These are phyloP conservation scores for Branchellion lobata DNA, from an alignment of 2,888 invertebrate genomes.

Conservation along the genomic window DNA sequence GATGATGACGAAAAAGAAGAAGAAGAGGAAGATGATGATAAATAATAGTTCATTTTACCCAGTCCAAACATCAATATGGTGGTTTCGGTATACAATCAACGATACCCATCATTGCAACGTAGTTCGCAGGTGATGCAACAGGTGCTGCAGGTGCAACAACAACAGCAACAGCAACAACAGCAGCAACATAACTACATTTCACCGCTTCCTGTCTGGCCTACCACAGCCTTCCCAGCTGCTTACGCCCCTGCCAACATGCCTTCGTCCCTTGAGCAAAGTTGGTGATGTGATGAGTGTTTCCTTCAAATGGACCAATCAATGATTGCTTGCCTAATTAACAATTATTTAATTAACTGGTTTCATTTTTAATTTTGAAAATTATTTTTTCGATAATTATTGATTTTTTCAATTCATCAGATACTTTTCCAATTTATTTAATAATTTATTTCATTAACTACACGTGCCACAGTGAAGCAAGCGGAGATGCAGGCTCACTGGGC, in stretches of 20 bases:
- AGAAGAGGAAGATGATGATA: too few species aligned
- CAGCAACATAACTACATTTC: conserved; percentile 39
- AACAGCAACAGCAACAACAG: conserved; percentile 17
- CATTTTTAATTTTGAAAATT: too few species aligned
- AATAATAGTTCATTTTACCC: too few species aligned
- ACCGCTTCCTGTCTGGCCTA: conserved; percentile 18
- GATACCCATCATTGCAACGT: not conserved
- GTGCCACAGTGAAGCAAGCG: conserved; percentile 12
- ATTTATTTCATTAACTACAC: not conserved
- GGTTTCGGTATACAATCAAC: too few species aligned
- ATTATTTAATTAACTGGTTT: too few species aligned
- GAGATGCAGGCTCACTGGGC: conserved; percentile 33
- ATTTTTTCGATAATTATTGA: too few species aligned
- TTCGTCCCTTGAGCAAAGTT: conserved; percentile 25
- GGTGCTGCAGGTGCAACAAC: conserved; percentile 14
- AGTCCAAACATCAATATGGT: too few species aligned
- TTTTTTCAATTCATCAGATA: too few species aligned
- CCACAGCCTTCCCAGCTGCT: conserved; percentile 23
- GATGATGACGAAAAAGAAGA: too few species aligned
- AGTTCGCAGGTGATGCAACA: not conserved
- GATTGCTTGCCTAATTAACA: too few species aligned
- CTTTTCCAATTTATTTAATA: too few species aligned
- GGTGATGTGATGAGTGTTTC: not conserved
- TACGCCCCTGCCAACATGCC: conserved; percentile 27
- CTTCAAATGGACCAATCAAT: too few species aligned